Percentiles rank a stretch among this genome's conserved stretches.
Conservation (phyloP, 2,888 invertebrate species). For the Cheilosia soror region DNA sequence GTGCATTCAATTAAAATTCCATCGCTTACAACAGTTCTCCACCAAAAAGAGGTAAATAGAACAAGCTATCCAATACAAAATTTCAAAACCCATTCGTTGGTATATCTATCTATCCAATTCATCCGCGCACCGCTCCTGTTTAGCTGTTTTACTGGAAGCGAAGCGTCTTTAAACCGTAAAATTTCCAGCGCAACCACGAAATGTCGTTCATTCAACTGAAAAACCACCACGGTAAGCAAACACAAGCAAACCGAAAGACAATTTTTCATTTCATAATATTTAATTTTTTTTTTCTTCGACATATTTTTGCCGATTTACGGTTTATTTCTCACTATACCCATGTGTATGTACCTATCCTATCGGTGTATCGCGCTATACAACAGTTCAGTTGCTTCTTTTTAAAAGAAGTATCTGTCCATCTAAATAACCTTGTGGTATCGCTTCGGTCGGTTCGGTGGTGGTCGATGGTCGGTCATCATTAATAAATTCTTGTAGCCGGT, state of each 20-base stretch:
- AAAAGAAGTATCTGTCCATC: constrained; percentile 13
- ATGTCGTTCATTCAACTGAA: constrained; percentile 61
- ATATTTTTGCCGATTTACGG: constrained; percentile 61
- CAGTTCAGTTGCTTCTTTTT: background rate
- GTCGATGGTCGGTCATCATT: constrained; percentile 32
- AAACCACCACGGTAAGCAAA: constrained; percentile 39
- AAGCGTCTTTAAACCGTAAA: constrained; percentile 55
- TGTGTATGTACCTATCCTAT: constrained; percentile 21
- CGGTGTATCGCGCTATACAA: background rate
- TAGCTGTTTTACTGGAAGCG: background rate
- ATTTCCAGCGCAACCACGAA: constrained; percentile 59
- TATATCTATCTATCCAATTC: constrained; percentile 1
- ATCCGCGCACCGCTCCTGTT: background rate
- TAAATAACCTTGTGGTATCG: constrained; percentile 49
- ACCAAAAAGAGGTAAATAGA: constrained; percentile 28
- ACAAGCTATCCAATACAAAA: constrained; percentile 4
- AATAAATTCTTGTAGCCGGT: constrained; percentile 62
- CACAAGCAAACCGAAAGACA: constrained; percentile 11
- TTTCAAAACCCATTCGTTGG: constrained; percentile 38
- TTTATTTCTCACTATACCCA: constrained; percentile 34
- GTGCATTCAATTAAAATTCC: constrained; percentile 25
- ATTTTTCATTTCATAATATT: constrained; percentile 30
- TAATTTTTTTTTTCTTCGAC: background rate
- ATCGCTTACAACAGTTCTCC: background rate
- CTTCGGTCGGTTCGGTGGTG: constrained; percentile 16